Evolutionary conservation across 1,140 invertebrate genomes (phyloP).

Genomic region (Bicyclus anynana): DNA sequence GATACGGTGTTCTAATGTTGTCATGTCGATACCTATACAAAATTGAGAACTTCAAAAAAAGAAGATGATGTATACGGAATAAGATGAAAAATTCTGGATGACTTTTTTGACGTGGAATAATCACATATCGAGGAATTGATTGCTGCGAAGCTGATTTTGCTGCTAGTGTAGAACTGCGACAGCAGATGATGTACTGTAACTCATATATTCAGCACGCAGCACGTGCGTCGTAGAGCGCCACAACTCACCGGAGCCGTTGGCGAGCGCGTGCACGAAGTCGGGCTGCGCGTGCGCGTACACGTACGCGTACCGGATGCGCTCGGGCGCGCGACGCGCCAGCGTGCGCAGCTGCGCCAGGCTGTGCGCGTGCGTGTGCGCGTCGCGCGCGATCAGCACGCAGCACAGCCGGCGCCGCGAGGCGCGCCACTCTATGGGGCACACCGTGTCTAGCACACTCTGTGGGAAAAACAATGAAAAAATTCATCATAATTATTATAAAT

Average conservation of each 20-base stretch:
- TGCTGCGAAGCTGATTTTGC: too few species aligned
- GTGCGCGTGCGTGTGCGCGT: slow-evolving; percentile 25
- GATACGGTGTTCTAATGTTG: slow-evolving; percentile 82
- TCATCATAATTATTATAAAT: too few species aligned
- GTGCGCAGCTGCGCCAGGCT: slow-evolving; percentile 76
- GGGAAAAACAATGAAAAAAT: slow-evolving; percentile 11
- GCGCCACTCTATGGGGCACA: slow-evolving; percentile 93
- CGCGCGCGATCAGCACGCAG: slow-evolving; percentile 85
- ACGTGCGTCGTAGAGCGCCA: too few species aligned
- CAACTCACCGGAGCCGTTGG: slow-evolving; percentile 76
- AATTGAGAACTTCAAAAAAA: neutral
- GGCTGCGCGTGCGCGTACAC: slow-evolving; percentile 90
- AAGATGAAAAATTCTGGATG: too few species aligned
- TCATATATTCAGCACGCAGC: too few species aligned
- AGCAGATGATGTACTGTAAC: too few species aligned
- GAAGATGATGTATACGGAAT: too few species aligned
- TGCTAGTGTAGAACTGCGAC: too few species aligned
- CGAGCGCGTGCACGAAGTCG: slow-evolving; percentile 87
- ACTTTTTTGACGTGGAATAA: too few species aligned
- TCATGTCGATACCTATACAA: slow-evolving; percentile 62
- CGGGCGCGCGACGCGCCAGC: slow-evolving; percentile 81
- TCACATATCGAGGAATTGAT: too few species aligned
- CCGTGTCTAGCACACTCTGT: slow-evolving; percentile 85
- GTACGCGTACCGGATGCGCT: slow-evolving; percentile 91
- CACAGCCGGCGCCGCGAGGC: slow-evolving; percentile 90